Evolutionary conservation across 2,797 vertebrate species (phyloP), one percentile per base, ranked within the genome.

Genomic region (Lindbergichthys nudifrons): DNA sequence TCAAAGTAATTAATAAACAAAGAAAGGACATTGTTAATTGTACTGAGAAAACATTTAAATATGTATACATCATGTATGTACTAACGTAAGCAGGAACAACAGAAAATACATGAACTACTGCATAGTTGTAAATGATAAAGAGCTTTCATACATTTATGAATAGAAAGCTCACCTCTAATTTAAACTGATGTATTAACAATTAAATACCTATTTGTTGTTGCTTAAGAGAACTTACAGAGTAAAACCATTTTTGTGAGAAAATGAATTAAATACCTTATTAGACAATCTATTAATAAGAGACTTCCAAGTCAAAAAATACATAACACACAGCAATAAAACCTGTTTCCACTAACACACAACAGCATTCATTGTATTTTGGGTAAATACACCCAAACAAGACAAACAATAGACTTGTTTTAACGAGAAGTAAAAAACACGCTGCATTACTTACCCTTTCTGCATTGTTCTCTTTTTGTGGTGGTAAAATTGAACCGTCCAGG

Each of bases 381-480:
- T 74, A 63, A 63, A 84, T 74, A 72, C n/a, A 61, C 26, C 3
- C 61, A 52, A 67, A 77, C 58, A 43, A 60, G 39, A 64, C 45
- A 48, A 72, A 74, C 41, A 76, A 77, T 10, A 69, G 16, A 51
- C 19, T 48, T 69, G 23, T 54, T 80, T 36, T 39, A 51, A 69
- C 6, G 53, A 57, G 18, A 23, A 39, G 12, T 59, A 51, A 68
- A 66, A 4, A 21, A 83, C 79, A 8, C 5, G 21, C 45, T 43
- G 32, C 19, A 67, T 18, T 62, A 47, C 45, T 75, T 65, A 53
- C n/a, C 9, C 45, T 63, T 46, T 48, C 0, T 59, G 9, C 75
- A 43, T 36, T 42, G 19, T 53, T 70, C 23, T 58, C 23, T 32
- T 59, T 75, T 70, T 21, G 0, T 2, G 16, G 30, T 1, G 52